These are phyloP conservation scores for Spodoptera picta DNA, from an alignment of 2,888 invertebrate species.

Conservation along the genomic window DNA sequence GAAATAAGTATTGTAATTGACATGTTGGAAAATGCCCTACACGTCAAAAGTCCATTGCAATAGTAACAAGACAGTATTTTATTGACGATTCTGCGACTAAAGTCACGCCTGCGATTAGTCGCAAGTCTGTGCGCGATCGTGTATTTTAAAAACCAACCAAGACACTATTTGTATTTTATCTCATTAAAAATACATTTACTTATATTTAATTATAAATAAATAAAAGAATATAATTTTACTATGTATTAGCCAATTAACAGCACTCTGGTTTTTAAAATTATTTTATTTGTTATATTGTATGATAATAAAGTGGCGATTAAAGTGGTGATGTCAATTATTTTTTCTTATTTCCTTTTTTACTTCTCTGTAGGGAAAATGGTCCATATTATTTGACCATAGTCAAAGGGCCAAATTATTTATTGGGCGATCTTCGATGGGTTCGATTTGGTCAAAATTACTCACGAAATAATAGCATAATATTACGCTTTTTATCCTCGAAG, in stretches of 20 bases:
- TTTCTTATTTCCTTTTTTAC: neutral
- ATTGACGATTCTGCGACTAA: conserved; percentile 24
- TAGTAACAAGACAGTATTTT: conserved; percentile 52
- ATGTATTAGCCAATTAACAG: conserved; percentile 64
- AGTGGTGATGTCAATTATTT: conserved; percentile 52
- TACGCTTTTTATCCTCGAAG: too few species aligned
- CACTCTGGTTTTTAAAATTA: conserved; percentile 62
- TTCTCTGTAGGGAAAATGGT: too few species aligned
- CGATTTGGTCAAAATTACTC: too few species aligned
- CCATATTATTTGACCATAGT: too few species aligned
- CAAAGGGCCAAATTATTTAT: too few species aligned
- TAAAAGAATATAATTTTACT: conserved; percentile 52
- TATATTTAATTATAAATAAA: conserved; percentile 45
- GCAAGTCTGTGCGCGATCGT: conserved; percentile 26
- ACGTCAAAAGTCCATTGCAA: conserved; percentile 45
- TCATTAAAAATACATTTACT: conserved; percentile 42
- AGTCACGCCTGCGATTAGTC: conserved; percentile 6
- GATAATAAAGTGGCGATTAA: conserved; percentile 68
- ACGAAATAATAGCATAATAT: too few species aligned
- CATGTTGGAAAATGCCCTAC: conserved; percentile 5
- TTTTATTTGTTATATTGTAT: conserved; percentile 66
- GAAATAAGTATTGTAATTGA: neutral
- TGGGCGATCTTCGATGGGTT: too few species aligned
- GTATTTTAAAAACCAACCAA: conserved; percentile 48
- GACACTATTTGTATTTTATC: conserved; percentile 47